Conservation (phyloP, 2,888 invertebrate species). For the Phalera bucephala region DNA sequence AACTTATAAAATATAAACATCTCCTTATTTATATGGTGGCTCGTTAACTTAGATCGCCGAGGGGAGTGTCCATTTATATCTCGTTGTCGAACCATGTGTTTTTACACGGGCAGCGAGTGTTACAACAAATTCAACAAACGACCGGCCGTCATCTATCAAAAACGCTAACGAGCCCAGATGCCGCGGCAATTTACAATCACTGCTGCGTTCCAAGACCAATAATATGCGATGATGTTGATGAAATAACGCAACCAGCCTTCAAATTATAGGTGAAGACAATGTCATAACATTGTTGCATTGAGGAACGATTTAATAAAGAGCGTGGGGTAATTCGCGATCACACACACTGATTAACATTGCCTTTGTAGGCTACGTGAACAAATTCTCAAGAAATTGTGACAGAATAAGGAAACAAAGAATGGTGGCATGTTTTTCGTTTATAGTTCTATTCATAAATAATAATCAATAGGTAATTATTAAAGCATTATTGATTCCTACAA, state of each 20-base stretch:
- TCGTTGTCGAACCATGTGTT: slow-evolving; percentile 76
- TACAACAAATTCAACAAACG: slow-evolving; percentile 79
- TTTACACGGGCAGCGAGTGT: slow-evolving; percentile 72
- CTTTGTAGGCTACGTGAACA: too few relatives aligned
- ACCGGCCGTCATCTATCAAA: slow-evolving; percentile 81
- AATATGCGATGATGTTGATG: slow-evolving; percentile 70
- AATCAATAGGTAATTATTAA: too few relatives aligned
- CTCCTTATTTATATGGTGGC: slow-evolving; percentile 76
- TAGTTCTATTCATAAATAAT: too few relatives aligned
- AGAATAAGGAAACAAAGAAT: too few relatives aligned
- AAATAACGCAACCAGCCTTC: slow-evolving; percentile 49
- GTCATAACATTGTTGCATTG: slow-evolving; percentile 48
- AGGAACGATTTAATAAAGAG: slow-evolving; percentile 22
- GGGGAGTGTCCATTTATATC: slow-evolving; percentile 79
- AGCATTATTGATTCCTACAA: too few relatives aligned
- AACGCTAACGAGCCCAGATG: slow-evolving; percentile 79
- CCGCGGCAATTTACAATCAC: slow-evolving; percentile 75
- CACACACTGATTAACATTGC: background rate
- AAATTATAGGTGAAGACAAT: slow-evolving; percentile 47
- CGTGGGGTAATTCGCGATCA: slow-evolving; percentile 13
- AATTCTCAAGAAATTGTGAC: too few relatives aligned
- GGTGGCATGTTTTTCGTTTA: too few relatives aligned
- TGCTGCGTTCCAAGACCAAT: slow-evolving; percentile 52
- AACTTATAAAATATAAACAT: slow-evolving; percentile 68
- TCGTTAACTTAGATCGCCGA: slow-evolving; percentile 80